phyloP scores from a whole-genome alignment of 2,888 invertebrate genomes.

The Dastarcus helophoroides region DNA sequence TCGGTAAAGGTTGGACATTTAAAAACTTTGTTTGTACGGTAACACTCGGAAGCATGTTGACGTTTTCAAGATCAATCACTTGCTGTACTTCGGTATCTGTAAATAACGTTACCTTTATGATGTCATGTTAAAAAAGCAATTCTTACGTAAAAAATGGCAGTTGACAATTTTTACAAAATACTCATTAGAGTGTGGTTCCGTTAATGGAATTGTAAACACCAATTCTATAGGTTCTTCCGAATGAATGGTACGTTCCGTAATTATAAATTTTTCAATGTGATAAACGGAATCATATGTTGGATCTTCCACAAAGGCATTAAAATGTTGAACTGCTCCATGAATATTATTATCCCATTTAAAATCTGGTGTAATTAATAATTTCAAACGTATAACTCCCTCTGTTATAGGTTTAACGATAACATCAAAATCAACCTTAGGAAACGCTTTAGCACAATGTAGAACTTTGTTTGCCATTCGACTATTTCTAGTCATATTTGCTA shows the following conservation, averaged over 20 bases:
- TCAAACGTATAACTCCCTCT: constrained; percentile 75
- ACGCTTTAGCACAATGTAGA: constrained; percentile 72
- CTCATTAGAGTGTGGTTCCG: constrained; percentile 82
- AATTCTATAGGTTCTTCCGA: constrained; percentile 65
- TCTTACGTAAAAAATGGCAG: constrained; percentile 64
- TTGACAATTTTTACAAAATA: constrained; percentile 81
- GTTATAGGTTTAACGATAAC: constrained; percentile 91
- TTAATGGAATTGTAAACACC: constrained; percentile 89
- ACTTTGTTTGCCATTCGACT: constrained; percentile 63
- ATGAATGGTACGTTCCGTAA: constrained; percentile 46
- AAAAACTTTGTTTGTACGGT: constrained; percentile 49
- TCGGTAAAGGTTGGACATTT: constrained; percentile 81
- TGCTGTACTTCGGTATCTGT: constrained; percentile 23
- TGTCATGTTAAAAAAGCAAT: constrained; percentile 2
- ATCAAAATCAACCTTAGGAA: constrained; percentile 76
- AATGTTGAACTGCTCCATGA: constrained; percentile 72
- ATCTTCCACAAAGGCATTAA: constrained; percentile 98
- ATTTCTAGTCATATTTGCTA: constrained; percentile 71
- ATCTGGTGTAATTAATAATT: constrained; percentile 64
- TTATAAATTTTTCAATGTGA: constrained; percentile 85
- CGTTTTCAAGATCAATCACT: constrained; percentile 26
- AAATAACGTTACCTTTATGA: constrained; percentile 24
- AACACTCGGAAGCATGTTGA: constrained; percentile 23
- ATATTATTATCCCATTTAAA: constrained; percentile 80
- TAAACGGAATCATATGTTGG: constrained; percentile 89